These are phyloP conservation scores for Thymallus thymallus DNA, from an alignment of 2,113 vertebrate species.

Conservation along the genomic window DNA sequence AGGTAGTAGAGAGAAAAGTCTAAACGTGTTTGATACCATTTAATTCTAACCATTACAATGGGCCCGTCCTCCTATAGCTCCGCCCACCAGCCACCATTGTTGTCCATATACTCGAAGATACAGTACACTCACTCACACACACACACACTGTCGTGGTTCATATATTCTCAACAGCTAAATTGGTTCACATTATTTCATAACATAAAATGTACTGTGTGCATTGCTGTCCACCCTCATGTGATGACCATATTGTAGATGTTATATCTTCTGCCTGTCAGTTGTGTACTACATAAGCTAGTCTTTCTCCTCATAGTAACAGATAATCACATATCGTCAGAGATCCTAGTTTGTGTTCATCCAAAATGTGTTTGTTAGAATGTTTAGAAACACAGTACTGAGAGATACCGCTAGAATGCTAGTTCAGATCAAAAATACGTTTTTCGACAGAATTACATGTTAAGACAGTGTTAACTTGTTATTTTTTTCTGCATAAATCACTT, in stretches of 20 bases:
- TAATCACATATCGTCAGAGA: not conserved
- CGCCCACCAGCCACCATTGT: too few relatives aligned
- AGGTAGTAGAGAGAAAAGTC: too few relatives aligned
- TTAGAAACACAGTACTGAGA: not conserved
- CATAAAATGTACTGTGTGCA: not conserved
- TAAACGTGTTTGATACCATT: too few relatives aligned
- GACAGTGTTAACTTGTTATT: too few relatives aligned
- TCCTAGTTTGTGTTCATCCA: not conserved
- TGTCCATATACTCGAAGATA: slow-evolving; percentile 24
- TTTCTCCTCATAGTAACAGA: not conserved
- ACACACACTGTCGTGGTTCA: too few relatives aligned
- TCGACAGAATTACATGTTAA: too few relatives aligned
- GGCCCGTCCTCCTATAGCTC: too few relatives aligned
- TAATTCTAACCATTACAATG: too few relatives aligned
- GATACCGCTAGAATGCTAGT: not conserved
- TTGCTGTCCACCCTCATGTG: not conserved
- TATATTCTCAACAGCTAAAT: not conserved
- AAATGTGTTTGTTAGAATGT: not conserved
- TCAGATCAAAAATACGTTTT: too few relatives aligned
- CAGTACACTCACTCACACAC: not conserved
- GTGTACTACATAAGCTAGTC: not conserved
- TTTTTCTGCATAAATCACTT: too few relatives aligned
- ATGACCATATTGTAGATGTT: not conserved
- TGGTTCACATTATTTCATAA: not conserved
- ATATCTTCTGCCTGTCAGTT: not conserved